Evolutionary conservation across 2,797 vertebrate genomes (phyloP).

Genomic region (Micromesistius poutassou): DNA sequence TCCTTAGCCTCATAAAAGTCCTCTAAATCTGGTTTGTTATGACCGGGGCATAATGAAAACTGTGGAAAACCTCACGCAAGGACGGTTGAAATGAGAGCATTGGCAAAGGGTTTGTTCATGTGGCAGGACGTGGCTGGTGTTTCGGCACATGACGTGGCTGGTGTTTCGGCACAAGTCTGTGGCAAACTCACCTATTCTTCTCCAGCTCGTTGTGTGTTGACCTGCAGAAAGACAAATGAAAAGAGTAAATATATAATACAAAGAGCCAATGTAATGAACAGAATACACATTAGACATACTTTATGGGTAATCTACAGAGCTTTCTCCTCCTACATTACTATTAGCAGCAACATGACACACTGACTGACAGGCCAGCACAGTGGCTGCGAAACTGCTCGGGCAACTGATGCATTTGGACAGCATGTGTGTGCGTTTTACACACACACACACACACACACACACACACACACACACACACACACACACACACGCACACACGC

Average conservation of each 20-base stretch:
- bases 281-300: not conserved
- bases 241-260: conserved; percentile 29
- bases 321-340: not conserved
- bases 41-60: not conserved
- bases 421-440: not conserved
- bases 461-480: too few species aligned
- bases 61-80: not conserved
- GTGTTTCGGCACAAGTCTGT: too few species aligned
- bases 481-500: not conserved
- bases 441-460: too few species aligned
- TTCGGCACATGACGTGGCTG: conserved; percentile 7
- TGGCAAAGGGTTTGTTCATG: not conserved
- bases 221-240: conserved; percentile 76
- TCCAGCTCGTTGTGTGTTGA: conserved; percentile 98
- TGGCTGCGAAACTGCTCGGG: not conserved
- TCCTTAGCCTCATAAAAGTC: not conserved
- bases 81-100: not conserved
- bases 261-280: not conserved
- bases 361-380: not conserved
- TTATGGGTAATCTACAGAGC: not conserved
- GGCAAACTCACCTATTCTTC: conserved; percentile 93
- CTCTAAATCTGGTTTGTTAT: not conserved
- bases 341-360: not conserved
- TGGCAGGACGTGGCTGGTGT: conserved; percentile 6
- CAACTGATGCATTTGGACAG: conserved; percentile 1